Conservation (phyloP, 30 jellyfish, hydroid and myxozoan genomes). For the Aurelia aurita region DNA sequence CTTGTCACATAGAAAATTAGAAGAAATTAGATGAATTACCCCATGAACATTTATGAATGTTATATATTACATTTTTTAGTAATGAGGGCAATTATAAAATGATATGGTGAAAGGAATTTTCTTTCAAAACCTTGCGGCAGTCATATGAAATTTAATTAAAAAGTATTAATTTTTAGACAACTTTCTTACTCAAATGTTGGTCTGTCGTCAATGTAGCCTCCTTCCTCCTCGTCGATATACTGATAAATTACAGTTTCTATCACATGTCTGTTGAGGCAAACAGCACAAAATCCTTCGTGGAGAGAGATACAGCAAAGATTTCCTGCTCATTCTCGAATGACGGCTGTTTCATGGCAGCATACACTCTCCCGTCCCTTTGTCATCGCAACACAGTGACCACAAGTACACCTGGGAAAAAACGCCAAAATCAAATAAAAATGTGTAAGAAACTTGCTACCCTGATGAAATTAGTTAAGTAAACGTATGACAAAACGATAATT, state of each 20-base stretch:
- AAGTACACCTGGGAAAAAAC: background rate
- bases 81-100: no score
- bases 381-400: slow-evolving; percentile 1
- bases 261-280: background rate
- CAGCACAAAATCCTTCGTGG: background rate
- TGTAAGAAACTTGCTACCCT: background rate
- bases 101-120: no score
- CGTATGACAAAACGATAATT: no score
- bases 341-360: background rate
- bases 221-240: background rate
- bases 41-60: no score
- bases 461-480: no score
- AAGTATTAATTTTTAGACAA: no score
- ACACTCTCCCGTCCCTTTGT: background rate
- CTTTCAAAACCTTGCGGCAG: no score
- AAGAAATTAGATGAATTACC: no score
- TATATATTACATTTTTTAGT: no score
- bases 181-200: background rate
- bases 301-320: background rate
- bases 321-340: background rate
- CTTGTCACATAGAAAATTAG: no score
- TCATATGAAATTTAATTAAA: no score
- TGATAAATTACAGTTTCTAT: background rate
- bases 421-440: no score
- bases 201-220: background rate